Percentiles rank a stretch among this genome's conserved stretches.
These are phyloP conservation scores for Rhamnusium bicolor DNA, from an alignment of 2,888 invertebrate species.

Conservation along the genomic window DNA sequence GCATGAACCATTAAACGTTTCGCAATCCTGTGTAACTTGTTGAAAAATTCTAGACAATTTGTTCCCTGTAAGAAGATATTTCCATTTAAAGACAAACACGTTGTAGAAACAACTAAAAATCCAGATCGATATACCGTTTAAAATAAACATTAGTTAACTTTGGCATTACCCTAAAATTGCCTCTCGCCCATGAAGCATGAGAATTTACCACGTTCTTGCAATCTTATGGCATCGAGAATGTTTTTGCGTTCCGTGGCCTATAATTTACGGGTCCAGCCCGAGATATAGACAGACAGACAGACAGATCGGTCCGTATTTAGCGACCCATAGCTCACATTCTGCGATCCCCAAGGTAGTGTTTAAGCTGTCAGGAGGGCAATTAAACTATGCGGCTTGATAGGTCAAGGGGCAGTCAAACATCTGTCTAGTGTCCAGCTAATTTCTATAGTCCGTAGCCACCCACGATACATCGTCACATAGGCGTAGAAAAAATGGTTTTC, in stretches of 20 bases:
- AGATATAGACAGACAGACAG: conserved; percentile 36
- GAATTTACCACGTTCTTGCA: conserved; percentile 21
- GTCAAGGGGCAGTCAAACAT: conserved; percentile 59
- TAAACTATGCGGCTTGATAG: conserved; percentile 61
- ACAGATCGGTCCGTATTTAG: conserved; percentile 53
- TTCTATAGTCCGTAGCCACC: conserved; percentile 16
- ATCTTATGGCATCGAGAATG: conserved; percentile 13
- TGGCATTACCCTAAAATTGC: conserved; percentile 1
- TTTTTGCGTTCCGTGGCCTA: conserved; percentile 39
- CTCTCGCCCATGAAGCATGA: neutral
- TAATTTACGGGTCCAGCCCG: conserved; percentile 44
- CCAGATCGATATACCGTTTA: conserved; percentile 6
- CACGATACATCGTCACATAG: conserved; percentile 5
- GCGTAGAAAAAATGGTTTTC: neutral
- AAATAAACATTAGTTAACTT: conserved; percentile 8
- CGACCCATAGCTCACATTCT: conserved; percentile 59
- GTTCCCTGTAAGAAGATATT: neutral
- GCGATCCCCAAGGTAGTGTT: conserved; percentile 57
- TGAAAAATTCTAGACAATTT: too few relatives aligned
- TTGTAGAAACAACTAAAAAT: neutral
- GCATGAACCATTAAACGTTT: too few relatives aligned
- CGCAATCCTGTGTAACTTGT: too few relatives aligned
- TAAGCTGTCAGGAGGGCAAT: conserved; percentile 64
- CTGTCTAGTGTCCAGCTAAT: conserved; percentile 30
- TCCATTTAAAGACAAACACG: neutral